Percentiles rank a stretch among this genome's conserved stretches.
Conservation (phyloP, 2,888 invertebrate genomes). For the Paralinhomoeus sp. region DNA sequence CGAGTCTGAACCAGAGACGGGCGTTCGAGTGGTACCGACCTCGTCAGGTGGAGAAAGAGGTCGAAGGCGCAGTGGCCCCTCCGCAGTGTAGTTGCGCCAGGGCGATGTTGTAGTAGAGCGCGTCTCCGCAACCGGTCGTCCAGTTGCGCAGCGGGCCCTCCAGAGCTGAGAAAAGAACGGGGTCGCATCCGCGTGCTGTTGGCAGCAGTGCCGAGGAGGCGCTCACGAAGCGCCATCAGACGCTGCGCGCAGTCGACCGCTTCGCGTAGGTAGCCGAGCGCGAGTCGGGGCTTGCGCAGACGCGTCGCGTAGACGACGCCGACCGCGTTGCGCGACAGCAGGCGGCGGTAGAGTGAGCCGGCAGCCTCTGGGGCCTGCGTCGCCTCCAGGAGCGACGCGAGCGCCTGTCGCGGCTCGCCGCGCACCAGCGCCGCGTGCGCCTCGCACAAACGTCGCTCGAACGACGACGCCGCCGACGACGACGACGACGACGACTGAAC, state of each 20-base stretch:
- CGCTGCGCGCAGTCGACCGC: background rate
- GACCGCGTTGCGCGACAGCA: background rate
- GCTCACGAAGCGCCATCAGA: too few relatives aligned
- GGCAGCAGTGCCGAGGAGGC: too few relatives aligned
- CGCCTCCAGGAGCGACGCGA: too few relatives aligned
- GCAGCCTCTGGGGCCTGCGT: too few relatives aligned
- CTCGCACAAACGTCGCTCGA: too few relatives aligned
- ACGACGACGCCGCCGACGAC: too few relatives aligned
- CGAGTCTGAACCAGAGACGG: constrained; percentile 66
- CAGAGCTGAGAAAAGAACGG: too few relatives aligned
- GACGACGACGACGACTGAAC: too few relatives aligned
- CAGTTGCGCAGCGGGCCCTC: too few relatives aligned
- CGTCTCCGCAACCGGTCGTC: background rate
- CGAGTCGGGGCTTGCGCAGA: background rate
- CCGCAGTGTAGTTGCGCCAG: constrained; percentile 54
- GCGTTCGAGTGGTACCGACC: constrained; percentile 63
- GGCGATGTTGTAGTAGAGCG: constrained; percentile 41
- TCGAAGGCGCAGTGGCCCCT: constrained; percentile 61
- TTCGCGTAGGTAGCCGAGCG: background rate
- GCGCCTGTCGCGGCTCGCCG: too few relatives aligned
- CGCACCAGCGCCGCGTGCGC: too few relatives aligned
- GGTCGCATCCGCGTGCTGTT: background rate
- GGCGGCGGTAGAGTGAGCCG: too few relatives aligned
- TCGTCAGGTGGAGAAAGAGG: constrained; percentile 59
- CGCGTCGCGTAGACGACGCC: background rate